Base-by-base conservation (phyloP, 2,888 invertebrate genomes). In the Hylaea fasciaria region DNA sequence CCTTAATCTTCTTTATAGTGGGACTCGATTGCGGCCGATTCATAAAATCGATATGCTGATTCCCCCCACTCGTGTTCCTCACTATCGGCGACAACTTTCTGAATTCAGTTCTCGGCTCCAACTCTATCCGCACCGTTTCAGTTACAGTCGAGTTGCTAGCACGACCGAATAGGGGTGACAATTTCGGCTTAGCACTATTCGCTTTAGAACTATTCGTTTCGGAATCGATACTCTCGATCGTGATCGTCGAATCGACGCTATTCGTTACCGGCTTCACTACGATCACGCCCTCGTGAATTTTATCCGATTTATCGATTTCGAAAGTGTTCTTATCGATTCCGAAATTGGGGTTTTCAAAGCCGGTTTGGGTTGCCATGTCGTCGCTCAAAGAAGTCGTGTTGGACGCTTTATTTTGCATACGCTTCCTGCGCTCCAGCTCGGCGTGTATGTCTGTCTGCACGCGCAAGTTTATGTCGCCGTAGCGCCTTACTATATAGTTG, bases 401-500 rank as follows among this genome's bases (percentile, higher is more conserved):
- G 4, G 85, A 92, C 57, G 78, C 84, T 58, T 85, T 86, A 47
- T 78, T 80, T 11, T 82, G 60, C 81, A 91, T 78, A 0, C 81
- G 90, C 83, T 84, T 90, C 73, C 83, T 87, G 77, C 85, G 93
- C 87, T 82, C 93, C 73, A 83, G 81, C 71, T 89, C 94, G 70
- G 84, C 94, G 93, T 81, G 93, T 86, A 80, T 93, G 83, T 83
- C 94, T 78, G 90, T 96, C 93, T 78, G 93, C 0, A 96, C 95
- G 59, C 96, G 91, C 49, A 92, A 76, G 69, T 95, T 94, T 43
- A 96, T 89, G 54, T 91, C 91, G 12, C 93, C 93, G 78, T 94
- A 96, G 66, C 95, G 93, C n/a, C 90, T 87, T 4, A 94, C 91
- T n/a, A 97, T 94, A 62, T 94, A 94, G 73, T 94, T 94, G 22